These are phyloP conservation scores for Garra rufa DNA, from an alignment of 2,113 vertebrate species.

Conservation along the genomic window DNA sequence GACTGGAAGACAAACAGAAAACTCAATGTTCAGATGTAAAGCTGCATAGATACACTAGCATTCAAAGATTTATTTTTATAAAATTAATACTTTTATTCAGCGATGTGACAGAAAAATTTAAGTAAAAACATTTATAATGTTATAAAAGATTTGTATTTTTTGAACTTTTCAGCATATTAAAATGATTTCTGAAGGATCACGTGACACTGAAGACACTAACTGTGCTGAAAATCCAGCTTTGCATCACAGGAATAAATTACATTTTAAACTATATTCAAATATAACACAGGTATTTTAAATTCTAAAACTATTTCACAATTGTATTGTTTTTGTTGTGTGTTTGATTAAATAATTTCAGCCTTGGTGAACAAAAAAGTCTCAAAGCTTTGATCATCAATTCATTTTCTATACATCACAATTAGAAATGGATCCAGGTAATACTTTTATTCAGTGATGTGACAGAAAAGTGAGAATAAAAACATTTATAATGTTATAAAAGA, in stretches of 20 bases:
- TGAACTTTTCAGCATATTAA: background rate
- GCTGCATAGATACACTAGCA: background rate
- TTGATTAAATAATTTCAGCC: background rate
- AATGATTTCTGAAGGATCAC: background rate
- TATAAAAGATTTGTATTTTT: background rate
- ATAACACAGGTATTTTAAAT: background rate
- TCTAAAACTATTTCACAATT: background rate
- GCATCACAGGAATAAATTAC: background rate
- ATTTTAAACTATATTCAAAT: background rate
- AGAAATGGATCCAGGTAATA: too few species aligned
- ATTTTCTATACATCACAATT: too few species aligned
- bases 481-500: background rate
- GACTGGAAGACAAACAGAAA: slow-evolving; percentile 61
- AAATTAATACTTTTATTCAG: too few species aligned
- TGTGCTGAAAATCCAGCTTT: background rate
- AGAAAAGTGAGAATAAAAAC: background rate
- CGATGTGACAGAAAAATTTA: background rate
- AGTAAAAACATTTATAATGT: background rate
- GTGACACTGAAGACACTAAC: background rate
- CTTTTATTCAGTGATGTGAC: too few species aligned
- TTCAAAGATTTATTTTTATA: background rate
- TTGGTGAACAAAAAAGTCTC: background rate
- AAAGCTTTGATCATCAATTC: too few species aligned
- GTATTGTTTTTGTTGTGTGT: background rate
- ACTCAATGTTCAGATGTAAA: background rate